Percentiles rank a stretch among this genome's conserved stretches.
Conservation (phyloP, 1,140 invertebrate species). For the Dendrolimus punctatus region DNA sequence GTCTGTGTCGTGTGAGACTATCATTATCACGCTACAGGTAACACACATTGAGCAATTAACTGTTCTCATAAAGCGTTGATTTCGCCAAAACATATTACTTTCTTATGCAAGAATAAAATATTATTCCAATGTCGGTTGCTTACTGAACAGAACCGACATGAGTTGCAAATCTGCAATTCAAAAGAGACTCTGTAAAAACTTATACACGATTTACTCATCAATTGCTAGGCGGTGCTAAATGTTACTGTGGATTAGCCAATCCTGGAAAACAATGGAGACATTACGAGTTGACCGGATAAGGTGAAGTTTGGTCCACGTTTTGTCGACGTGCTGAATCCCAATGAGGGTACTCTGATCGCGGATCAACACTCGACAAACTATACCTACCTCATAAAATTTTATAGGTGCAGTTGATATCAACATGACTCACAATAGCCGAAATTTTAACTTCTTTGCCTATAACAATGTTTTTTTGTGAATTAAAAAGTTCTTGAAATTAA, state of each 20-base stretch:
- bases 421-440: too few species aligned
- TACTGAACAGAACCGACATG: background rate
- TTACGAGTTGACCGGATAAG: slow-evolving; percentile 58
- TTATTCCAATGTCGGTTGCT: slow-evolving; percentile 12
- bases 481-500: too few species aligned
- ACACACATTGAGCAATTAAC: slow-evolving; percentile 22
- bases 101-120: slow-evolving; percentile 16
- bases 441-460: too few species aligned
- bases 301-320: slow-evolving; percentile 43
- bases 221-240: slow-evolving; percentile 16
- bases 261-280: slow-evolving; percentile 58
- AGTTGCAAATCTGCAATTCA: slow-evolving; percentile 2
- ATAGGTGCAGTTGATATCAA: too few species aligned
- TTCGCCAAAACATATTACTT: slow-evolving; percentile 20
- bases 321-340: slow-evolving; percentile 50
- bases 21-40: slow-evolving; percentile 19
- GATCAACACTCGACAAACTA: slow-evolving; percentile 6
- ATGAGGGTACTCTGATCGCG: slow-evolving; percentile 32
- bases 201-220: background rate
- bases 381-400: slow-evolving; percentile 10
- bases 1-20: slow-evolving; percentile 18
- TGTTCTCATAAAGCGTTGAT: slow-evolving; percentile 25
- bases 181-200: background rate
- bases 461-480: too few species aligned
- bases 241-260: slow-evolving; percentile 43